These are phyloP conservation scores for Carassius auratus DNA, from an alignment of 2,113 vertebrate genomes.

Conservation along the genomic window DNA sequence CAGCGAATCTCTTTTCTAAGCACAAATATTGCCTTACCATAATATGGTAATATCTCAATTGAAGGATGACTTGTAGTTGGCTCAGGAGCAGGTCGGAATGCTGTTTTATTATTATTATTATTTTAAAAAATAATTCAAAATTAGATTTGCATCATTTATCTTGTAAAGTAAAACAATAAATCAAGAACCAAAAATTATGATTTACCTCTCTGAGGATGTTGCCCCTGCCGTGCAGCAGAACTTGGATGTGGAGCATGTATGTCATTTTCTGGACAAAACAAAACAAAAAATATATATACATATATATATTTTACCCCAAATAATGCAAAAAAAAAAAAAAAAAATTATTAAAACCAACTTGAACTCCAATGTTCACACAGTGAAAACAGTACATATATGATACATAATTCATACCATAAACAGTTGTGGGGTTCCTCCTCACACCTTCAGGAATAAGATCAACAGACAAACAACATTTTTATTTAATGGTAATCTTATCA, in stretches of 20 bases:
- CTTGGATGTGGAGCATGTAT: slow-evolving; percentile 39
- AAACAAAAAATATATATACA: background rate
- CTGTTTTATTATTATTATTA: background rate
- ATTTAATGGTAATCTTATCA: background rate
- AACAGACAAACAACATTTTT: background rate
- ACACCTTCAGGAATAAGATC: background rate
- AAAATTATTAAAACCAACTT: background rate
- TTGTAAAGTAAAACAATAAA: background rate
- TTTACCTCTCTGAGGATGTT: slow-evolving; percentile 31
- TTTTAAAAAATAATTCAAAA: background rate
- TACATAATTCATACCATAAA: slow-evolving; percentile 66
- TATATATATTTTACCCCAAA: background rate
- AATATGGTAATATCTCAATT: slow-evolving; percentile 51
- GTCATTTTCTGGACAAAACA: slow-evolving; percentile 66
- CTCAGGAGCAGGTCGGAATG: slow-evolving; percentile 1
- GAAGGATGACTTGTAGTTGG: background rate
- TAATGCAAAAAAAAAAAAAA: background rate
- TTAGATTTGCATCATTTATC: background rate
- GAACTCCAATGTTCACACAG: background rate
- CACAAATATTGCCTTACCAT: slow-evolving; percentile 62
- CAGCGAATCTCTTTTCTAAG: background rate
- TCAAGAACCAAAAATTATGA: background rate
- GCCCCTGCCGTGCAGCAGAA: background rate
- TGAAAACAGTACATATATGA: background rate
- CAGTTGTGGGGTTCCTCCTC: background rate